Evolutionary conservation across 2,113 vertebrate genomes (phyloP).

Genomic region (Picathartes gymnocephalus): DNA sequence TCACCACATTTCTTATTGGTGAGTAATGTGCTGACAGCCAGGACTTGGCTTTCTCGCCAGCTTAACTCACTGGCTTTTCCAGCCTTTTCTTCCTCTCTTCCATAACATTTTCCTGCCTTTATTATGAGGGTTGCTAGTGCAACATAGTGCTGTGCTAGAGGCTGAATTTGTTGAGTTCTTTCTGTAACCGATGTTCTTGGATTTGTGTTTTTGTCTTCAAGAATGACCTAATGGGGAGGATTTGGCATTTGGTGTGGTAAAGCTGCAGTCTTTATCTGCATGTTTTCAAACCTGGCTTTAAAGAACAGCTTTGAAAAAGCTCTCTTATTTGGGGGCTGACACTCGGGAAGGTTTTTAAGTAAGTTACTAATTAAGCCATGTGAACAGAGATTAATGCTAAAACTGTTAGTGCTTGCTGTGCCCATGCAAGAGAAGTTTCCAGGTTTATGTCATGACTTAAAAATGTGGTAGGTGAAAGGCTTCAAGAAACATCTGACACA

Average conservation of each 20-base stretch:
- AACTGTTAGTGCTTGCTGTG: neutral
- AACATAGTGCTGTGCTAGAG: neutral
- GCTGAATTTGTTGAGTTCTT: neutral
- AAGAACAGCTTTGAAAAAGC: neutral
- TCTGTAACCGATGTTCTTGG: neutral
- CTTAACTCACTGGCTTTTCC: neutral
- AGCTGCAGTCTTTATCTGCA: neutral
- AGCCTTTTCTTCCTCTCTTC: constrained; percentile 2
- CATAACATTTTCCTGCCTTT: neutral
- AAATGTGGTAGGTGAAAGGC: neutral
- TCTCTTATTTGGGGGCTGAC: neutral
- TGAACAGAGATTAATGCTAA: neutral
- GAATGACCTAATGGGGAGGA: neutral
- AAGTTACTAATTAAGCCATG: neutral
- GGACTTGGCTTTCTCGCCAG: neutral
- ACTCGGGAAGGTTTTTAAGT: neutral
- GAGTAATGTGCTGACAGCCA: constrained; percentile 65
- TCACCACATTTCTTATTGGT: constrained; percentile 61
- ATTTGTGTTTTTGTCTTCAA: neutral
- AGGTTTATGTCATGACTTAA: neutral
- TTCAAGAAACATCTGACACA: neutral
- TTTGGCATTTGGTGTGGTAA: neutral
- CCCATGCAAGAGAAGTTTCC: neutral
- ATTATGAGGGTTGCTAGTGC: constrained; percentile 52
- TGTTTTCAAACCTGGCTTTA: neutral